Evolutionary conservation across 2,797 vertebrate genomes (phyloP).

Genomic region (Catharus ustulatus): DNA sequence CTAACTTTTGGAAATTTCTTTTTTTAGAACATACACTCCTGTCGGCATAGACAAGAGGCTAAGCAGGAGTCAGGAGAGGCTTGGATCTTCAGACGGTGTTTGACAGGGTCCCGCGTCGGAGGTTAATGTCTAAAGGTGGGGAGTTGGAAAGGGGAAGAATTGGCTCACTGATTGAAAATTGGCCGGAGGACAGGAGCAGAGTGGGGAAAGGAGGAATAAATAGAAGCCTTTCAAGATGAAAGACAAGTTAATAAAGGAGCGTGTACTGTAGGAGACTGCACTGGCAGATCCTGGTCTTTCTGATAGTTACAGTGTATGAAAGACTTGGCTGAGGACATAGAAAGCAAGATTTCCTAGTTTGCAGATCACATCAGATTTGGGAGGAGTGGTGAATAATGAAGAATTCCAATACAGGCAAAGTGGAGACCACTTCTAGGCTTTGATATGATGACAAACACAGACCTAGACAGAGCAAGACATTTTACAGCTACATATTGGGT

Average conservation of each 20-base stretch:
- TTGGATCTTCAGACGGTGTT: conserved; percentile 68
- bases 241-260: conserved; percentile 70
- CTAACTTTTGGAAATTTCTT: conserved; percentile 73
- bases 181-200: conserved; percentile 66
- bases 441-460: conserved; percentile 47
- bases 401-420: conserved; percentile 11
- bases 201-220: conserved; percentile 67
- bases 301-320: conserved; percentile 66
- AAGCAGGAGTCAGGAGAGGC: conserved; percentile 66
- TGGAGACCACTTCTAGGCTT: conserved; percentile 6
- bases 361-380: conserved; percentile 49
- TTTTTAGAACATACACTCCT: conserved; percentile 67
- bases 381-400: conserved; percentile 41
- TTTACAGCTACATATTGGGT: not conserved
- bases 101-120: conserved; percentile 59
- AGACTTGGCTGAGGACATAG: conserved; percentile 65
- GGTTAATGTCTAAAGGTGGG: conserved; percentile 69
- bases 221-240: conserved; percentile 71
- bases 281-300: conserved; percentile 67
- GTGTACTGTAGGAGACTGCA: conserved; percentile 64
- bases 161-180: conserved; percentile 69
- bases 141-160: conserved; percentile 69
- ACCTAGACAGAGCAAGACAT: not conserved
- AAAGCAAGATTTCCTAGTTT: conserved; percentile 63
- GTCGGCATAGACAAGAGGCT: conserved; percentile 66